phyloP scores from a whole-genome alignment of 2,113 vertebrate species.

The cat (Felis catus) region F.catus_Fca126_mat1.0 CM031426.1:54081501-54082000 shows the following conservation, averaged over 20 bases:
- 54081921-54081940: conserved; percentile 91
- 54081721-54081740: conserved; percentile 42
- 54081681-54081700: background rate
- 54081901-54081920: conserved; percentile 93
- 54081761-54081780: conserved; percentile 83
- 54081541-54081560: background rate
- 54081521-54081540: background rate
- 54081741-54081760: conserved; percentile 82
- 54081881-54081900: conserved; percentile 91
- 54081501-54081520: background rate
- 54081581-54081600: background rate
- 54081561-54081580: background rate
- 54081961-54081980: conserved; percentile 96
- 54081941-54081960: conserved; percentile 89
- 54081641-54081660: background rate
- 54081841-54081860: conserved; percentile 95
- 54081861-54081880: conserved; percentile 99
- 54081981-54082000: conserved; percentile 92
- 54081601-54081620: background rate
- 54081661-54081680: background rate
- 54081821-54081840: conserved; percentile 91
- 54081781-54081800: conserved; percentile 85
- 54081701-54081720: background rate
- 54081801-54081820: conserved; percentile 87
- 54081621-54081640: background rate